phyloP scores from a whole-genome alignment of 2,888 invertebrate genomes.

The Limenitis camilla region DNA sequence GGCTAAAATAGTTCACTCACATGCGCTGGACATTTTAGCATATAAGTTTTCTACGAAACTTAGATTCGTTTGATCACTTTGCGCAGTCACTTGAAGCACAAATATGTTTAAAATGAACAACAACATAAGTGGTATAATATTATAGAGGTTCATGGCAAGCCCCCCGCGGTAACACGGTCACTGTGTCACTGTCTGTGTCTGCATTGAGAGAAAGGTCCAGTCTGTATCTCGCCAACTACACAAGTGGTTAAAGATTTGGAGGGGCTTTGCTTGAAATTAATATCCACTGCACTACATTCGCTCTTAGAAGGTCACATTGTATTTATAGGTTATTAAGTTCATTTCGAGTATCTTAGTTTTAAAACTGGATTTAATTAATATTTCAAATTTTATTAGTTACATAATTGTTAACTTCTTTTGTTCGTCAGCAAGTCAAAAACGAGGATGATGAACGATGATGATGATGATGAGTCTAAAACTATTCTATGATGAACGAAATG shows the following conservation, averaged over 20 bases:
- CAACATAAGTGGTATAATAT: constrained; percentile 37
- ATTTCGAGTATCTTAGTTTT: no score
- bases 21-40: constrained; percentile 60
- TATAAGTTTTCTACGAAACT: constrained; percentile 61
- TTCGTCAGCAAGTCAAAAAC: no score
- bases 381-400: no score
- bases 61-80: constrained; percentile 36
- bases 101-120: constrained; percentile 31
- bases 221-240: constrained; percentile 31
- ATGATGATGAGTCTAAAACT: no score
- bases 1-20: constrained; percentile 46
- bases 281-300: constrained; percentile 26
- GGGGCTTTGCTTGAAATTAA: constrained; percentile 57
- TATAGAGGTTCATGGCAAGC: constrained; percentile 56
- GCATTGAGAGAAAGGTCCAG: constrained; percentile 60
- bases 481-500: no score
- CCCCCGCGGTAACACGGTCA: constrained; percentile 61
- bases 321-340: no score
- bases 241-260: constrained; percentile 37
- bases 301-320: constrained; percentile 18
- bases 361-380: no score
- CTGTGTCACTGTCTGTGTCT: constrained; percentile 67
- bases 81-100: constrained; percentile 28
- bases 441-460: no score
- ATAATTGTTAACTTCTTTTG: no score